Conservation (phyloP, 2,113 vertebrate genomes). For the Taxidea taxus region DNA sequence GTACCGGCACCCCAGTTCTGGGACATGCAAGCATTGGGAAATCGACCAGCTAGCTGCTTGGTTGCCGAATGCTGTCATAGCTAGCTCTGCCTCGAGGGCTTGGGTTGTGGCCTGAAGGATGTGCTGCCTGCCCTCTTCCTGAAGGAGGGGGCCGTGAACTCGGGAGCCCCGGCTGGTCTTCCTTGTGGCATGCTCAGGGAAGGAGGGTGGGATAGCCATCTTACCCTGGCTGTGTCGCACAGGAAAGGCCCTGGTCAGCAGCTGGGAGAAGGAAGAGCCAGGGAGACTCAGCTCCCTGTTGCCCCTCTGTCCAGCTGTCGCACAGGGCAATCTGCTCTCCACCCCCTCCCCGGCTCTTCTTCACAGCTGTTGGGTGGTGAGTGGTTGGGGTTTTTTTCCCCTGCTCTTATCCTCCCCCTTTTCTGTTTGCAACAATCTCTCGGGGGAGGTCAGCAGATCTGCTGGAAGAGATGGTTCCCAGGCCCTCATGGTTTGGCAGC, state of each 20-base stretch:
- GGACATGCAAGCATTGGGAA: not conserved
- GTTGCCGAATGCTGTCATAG: not conserved
- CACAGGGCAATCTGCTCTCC: not conserved
- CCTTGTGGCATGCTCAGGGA: not conserved
- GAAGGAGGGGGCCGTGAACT: not conserved
- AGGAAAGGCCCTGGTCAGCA: not conserved
- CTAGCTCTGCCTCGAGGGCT: not conserved
- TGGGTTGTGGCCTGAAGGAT: not conserved
- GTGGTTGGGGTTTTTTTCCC: not conserved
- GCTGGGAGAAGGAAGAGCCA: slow-evolving; percentile 19
- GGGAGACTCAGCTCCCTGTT: rapidly evolving
- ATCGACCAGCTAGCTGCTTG: not conserved
- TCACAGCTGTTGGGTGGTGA: slow-evolving; percentile 70
- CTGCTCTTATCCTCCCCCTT: not conserved
- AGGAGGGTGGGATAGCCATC: not conserved
- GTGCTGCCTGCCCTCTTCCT: not conserved
- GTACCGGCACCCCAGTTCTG: not conserved
- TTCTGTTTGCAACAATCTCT: slow-evolving; percentile 53
- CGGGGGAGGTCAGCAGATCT: slow-evolving; percentile 60
- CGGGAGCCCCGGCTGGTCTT: not conserved
- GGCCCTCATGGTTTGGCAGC: slow-evolving; percentile 73
- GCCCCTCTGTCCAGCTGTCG: not conserved
- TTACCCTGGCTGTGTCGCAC: not conserved
- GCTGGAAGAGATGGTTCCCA: slow-evolving; percentile 70
- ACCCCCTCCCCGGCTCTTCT: not conserved